Percentiles rank a stretch among this genome's conserved stretches.
phyloP scores from a whole-genome alignment of 2,888 invertebrate genomes.

The Nycteola revayana region DNA sequence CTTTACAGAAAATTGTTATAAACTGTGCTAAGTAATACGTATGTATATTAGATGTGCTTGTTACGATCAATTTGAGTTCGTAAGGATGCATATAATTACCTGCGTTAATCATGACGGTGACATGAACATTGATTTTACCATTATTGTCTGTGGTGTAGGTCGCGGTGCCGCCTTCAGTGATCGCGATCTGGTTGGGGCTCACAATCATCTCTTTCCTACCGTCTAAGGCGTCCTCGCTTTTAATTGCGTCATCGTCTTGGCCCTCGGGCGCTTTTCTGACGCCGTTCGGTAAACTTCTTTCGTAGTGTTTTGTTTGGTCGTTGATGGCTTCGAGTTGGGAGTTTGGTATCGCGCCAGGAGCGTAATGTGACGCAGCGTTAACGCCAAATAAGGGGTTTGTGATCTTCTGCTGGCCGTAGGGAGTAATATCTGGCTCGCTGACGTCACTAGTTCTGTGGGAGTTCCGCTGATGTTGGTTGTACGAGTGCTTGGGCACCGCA shows the following conservation, averaged over 20 bases:
- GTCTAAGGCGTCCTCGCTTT: constrained; percentile 83
- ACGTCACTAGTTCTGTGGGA: constrained; percentile 49
- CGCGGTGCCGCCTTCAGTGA: constrained; percentile 74
- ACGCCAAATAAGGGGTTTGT: constrained; percentile 75
- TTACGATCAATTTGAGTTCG: constrained; percentile 53
- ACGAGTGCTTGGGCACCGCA: constrained; percentile 63
- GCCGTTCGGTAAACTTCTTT: constrained; percentile 69
- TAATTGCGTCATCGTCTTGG: constrained; percentile 88
- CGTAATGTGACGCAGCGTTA: constrained; percentile 75
- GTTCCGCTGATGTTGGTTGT: constrained; percentile 42
- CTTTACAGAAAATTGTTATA: constrained; percentile 50
- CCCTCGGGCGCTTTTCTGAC: constrained; percentile 89
- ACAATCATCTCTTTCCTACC: constrained; percentile 79
- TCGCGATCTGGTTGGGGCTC: constrained; percentile 72
- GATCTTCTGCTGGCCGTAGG: constrained; percentile 56
- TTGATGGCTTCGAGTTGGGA: constrained; percentile 39
- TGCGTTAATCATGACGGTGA: constrained; percentile 92
- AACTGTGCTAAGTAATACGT: constrained; percentile 47
- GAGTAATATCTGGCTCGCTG: constrained; percentile 48
- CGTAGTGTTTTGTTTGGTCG: constrained; percentile 55
- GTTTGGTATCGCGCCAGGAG: constrained; percentile 50
- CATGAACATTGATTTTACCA: constrained; percentile 94
- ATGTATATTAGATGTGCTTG: constrained; percentile 48
- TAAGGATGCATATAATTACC: constrained; percentile 83
- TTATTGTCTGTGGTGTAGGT: constrained; percentile 88